Conservation (phyloP, 1,140 invertebrate species). For the Helicoverpa armigera region DNA sequence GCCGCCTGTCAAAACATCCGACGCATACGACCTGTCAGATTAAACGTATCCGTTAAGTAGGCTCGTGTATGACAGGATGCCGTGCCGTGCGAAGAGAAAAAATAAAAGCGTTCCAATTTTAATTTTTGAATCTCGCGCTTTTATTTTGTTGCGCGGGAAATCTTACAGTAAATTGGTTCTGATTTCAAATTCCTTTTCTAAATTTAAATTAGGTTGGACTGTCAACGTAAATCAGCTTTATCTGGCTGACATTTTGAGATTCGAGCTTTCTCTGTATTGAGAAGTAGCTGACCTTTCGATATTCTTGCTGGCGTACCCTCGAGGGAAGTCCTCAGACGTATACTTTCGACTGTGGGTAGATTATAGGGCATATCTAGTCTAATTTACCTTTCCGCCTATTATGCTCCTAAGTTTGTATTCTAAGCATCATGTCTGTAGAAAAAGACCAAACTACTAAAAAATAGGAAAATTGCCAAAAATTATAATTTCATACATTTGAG, state of each 20-base stretch:
- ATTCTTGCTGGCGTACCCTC: not conserved
- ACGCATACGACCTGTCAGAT: slow-evolving; percentile 78
- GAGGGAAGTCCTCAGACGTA: not conserved
- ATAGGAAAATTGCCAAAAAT: no score
- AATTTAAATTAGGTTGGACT: not conserved
- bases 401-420: no score
- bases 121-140: slow-evolving; percentile 11
- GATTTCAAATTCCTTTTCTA: not conserved
- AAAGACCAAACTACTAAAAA: no score
- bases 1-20: slow-evolving; percentile 81
- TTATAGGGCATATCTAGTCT: not conserved
- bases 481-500: no score
- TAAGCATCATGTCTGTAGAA: no score
- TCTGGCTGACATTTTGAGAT: slow-evolving; percentile 18
- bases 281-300: slow-evolving; percentile 1
- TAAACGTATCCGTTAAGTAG: slow-evolving; percentile 81
- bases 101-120: slow-evolving; percentile 41
- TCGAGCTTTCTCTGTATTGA: slow-evolving; percentile 1
- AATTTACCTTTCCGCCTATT: no score
- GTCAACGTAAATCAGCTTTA: not conserved
- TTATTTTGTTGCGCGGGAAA: not conserved
- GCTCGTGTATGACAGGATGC: slow-evolving; percentile 51
- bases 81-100: slow-evolving; percentile 35
- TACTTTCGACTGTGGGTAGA: not conserved
- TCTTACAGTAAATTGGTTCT: not conserved